phyloP scores from a whole-genome alignment of 30 jellyfish, hydroid and myxozoan species.

The Catostylus mosaicus region DNA sequence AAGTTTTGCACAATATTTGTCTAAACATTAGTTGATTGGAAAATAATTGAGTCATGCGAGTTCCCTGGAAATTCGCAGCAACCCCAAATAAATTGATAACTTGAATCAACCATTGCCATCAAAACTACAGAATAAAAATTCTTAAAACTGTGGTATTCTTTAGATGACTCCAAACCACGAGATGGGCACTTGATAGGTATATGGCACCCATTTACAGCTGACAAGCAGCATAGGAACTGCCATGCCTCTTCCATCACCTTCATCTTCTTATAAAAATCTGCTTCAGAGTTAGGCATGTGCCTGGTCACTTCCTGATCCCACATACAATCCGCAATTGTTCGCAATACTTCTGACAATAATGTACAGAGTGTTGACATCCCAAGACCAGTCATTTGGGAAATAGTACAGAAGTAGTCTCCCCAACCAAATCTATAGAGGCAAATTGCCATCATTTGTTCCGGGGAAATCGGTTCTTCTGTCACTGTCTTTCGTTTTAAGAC shows the following conservation, averaged over 20 bases:
- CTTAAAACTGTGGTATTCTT: slow-evolving; percentile 52
- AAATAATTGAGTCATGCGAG: slow-evolving; percentile 58
- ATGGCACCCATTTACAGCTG: slow-evolving; percentile 63
- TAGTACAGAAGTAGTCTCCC: slow-evolving; percentile 54
- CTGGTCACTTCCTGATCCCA: slow-evolving; percentile 13
- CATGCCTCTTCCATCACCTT: slow-evolving; percentile 35
- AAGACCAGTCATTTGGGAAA: slow-evolving; percentile 58
- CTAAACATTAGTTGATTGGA: slow-evolving; percentile 23
- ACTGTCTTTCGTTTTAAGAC: slow-evolving; percentile 13
- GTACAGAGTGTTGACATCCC: slow-evolving; percentile 46
- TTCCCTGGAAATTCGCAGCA: slow-evolving; percentile 70
- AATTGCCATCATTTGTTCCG: slow-evolving; percentile 36
- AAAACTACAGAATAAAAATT: slow-evolving; percentile 43
- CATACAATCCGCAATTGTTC: slow-evolving; percentile 36
- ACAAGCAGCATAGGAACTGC: slow-evolving; percentile 64
- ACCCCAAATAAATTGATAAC: slow-evolving; percentile 58
- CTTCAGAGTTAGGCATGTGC: slow-evolving; percentile 18
- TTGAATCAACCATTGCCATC: slow-evolving; percentile 53
- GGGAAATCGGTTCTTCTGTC: slow-evolving; percentile 60
- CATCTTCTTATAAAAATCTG: slow-evolving; percentile 15
- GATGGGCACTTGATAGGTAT: slow-evolving; percentile 67
- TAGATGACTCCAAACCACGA: slow-evolving; percentile 51
- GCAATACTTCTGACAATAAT: slow-evolving; percentile 37
- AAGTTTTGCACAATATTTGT: neutral
- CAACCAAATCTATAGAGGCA: slow-evolving; percentile 63